Conservation (phyloP, 2,113 vertebrate genomes). For the Burhinus oedicnemus region DNA sequence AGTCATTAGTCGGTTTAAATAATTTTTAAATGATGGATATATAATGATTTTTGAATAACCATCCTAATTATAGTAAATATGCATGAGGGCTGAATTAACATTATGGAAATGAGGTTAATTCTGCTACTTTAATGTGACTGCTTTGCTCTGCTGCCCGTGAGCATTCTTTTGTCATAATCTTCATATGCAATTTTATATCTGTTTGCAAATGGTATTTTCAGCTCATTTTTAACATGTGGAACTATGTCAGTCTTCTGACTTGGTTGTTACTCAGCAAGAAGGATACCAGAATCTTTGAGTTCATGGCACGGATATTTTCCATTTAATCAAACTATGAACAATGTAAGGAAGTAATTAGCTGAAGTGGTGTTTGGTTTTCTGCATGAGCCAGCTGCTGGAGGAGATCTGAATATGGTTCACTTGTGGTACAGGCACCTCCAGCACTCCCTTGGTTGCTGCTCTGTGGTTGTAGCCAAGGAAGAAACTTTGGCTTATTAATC, state of each 20-base stretch:
- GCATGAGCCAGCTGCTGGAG: not conserved
- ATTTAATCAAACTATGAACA: not conserved
- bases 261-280: not conserved
- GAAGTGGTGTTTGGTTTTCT: not conserved
- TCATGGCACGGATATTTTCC: not conserved
- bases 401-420: not conserved
- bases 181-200: not conserved
- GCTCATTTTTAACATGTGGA: not conserved
- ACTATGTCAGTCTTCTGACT: not conserved
- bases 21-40: not conserved
- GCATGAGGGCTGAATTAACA: slow-evolving; percentile 15
- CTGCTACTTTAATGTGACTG: not conserved
- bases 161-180: not conserved
- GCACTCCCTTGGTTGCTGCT: not conserved
- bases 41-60: slow-evolving; percentile 1
- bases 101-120: not conserved
- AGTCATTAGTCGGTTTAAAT: not conserved
- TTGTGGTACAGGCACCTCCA: not conserved
- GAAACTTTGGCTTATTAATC: not conserved
- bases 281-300: not conserved
- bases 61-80: slow-evolving; percentile 16
- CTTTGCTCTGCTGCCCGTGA: not conserved
- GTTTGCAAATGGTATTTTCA: not conserved
- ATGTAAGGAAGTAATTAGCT: slow-evolving; percentile 8
- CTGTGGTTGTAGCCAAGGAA: not conserved